Base-by-base conservation (phyloP, 2,888 invertebrate species). In the Ceriagrion tenellum region DNA sequence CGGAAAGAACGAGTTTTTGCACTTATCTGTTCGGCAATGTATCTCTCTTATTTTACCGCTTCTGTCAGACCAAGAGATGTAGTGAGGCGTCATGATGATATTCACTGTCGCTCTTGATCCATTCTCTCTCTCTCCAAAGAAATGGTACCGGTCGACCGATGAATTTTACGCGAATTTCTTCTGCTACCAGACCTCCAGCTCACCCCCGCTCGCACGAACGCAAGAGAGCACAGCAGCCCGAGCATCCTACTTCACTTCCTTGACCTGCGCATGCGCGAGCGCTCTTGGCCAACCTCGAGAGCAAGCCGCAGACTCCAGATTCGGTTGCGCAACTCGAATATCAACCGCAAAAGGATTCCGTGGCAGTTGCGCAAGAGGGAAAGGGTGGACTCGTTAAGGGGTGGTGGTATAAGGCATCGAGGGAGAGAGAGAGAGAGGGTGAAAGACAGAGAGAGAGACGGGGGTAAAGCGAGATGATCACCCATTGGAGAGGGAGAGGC, bases 301-400 rank as follows among this genome's bases (percentile, higher is more conserved):
- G 81, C 35, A 12, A 81, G 81, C 81, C 81, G 81, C 81, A 81
- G 81, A 81, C 81, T 81, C 81, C 81, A 81, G 81, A 81, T 81
- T 35, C 35, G 30, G 81, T 81, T 81, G 35, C 12, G 81, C 35
- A 81, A 35, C 35, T 35, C 81, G 81, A 81, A 81, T 35, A 30
- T 81, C 81, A 81, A 81, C 81, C 81, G 81, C 81, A 81, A 81
- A 81, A 81, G 81, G 81, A 81, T 81, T 81, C 81, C 81, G 81
- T 81, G 81, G 81, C 81, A 16, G 81, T 81, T 81, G 81, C 81
- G 81, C 81, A 81, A 81, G 81, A 81, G 81, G 81, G 81, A 81
- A 81, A 81, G 81, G 81, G 81, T 81, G 81, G 81, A 81, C 30
- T 81, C n/a, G 69, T n/a, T 59, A 69, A n/a, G 69, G 69, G 69